Conservation (phyloP, 2,888 invertebrate species). For the Carterocephalus palaemon region DNA sequence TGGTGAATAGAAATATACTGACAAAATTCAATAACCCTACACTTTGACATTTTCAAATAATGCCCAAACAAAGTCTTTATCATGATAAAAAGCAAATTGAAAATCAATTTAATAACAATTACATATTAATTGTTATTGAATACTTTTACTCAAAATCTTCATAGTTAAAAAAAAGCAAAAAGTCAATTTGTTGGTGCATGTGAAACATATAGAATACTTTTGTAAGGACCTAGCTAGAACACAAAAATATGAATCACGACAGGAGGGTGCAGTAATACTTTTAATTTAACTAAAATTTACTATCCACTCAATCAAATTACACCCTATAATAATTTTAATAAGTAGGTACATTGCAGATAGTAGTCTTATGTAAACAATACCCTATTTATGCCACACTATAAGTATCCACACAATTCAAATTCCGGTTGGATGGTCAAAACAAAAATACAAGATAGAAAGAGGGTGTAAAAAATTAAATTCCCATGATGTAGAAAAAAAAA, state of each 20-base stretch:
- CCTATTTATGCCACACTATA: slow-evolving; percentile 35
- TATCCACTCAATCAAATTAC: slow-evolving; percentile 47
- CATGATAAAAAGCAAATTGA: slow-evolving; percentile 58
- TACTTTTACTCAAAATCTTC: no score
- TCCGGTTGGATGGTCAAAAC: slow-evolving; percentile 55
- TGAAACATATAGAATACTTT: slow-evolving; percentile 53
- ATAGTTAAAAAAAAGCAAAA: no score
- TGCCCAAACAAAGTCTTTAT: slow-evolving; percentile 64
- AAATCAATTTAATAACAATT: no score
- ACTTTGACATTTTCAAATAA: slow-evolving; percentile 67
- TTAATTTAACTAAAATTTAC: slow-evolving; percentile 51
- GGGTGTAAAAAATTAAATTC: slow-evolving; percentile 31
- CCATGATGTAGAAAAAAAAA: slow-evolving; percentile 31
- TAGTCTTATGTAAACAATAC: slow-evolving; percentile 45
- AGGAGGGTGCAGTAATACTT: slow-evolving; percentile 58
- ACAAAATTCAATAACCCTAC: slow-evolving; percentile 70
- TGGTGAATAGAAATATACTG: slow-evolving; percentile 73
- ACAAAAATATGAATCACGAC: slow-evolving; percentile 56
- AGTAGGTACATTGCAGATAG: slow-evolving; percentile 42
- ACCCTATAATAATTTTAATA: slow-evolving; percentile 51
- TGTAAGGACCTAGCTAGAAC: slow-evolving; percentile 46
- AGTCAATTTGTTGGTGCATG: slow-evolving; percentile 61
- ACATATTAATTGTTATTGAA: no score
- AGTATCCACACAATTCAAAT: slow-evolving; percentile 38
- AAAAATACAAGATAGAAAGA: slow-evolving; percentile 39